Evolutionary conservation across 2,888 invertebrate genomes (phyloP).

Genomic region (Rutpela maculata): DNA sequence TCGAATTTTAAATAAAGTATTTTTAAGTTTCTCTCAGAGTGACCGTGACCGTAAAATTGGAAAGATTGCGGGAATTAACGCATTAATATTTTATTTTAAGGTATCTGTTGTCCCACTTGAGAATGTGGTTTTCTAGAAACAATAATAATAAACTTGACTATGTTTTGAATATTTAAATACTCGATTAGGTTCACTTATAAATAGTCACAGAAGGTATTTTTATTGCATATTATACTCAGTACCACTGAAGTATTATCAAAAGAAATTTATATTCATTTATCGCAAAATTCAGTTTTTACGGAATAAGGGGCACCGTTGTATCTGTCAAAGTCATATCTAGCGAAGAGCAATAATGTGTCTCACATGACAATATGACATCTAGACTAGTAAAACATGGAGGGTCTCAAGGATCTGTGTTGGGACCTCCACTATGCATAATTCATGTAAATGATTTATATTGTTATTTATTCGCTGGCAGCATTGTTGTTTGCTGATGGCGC

Average conservation of each 20-base stretch:
- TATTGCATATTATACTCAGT: background rate
- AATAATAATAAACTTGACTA: background rate
- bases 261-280: too few species aligned
- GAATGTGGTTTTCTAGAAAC: background rate
- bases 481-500: too few species aligned
- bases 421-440: too few species aligned
- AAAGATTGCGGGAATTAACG: background rate
- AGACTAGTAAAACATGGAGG: too few species aligned
- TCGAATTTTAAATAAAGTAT: background rate
- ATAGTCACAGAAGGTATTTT: background rate
- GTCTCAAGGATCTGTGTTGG: too few species aligned
- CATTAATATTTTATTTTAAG: slow-evolving; percentile 3
- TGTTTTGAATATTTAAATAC: background rate
- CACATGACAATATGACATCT: too few species aligned
- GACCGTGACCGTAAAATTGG: background rate
- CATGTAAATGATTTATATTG: too few species aligned
- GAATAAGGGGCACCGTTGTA: too few species aligned
- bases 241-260: background rate
- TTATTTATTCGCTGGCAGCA: too few species aligned
- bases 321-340: too few species aligned
- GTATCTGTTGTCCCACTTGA: background rate
- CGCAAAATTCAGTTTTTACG: too few species aligned
- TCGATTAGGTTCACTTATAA: background rate
- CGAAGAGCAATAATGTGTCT: too few species aligned
- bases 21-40: background rate